Conservation (phyloP, 2,888 invertebrate species). For the Hirtodrosophila histrioides region DNA sequence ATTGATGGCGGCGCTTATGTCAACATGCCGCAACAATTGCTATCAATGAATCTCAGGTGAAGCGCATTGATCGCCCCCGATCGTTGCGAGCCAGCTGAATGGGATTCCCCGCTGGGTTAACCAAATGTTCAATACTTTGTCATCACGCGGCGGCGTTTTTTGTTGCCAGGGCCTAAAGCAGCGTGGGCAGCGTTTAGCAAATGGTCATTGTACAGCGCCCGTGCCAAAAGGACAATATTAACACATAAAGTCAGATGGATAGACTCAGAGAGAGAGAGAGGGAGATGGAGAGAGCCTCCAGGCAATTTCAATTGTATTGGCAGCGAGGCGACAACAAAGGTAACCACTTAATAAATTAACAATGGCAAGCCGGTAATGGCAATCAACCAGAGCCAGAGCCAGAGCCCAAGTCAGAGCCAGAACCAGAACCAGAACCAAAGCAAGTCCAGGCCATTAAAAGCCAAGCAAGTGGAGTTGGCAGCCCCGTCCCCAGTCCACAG, state of each 20-base stretch:
- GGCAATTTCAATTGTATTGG: slow-evolving; percentile 54
- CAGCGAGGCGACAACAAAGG: slow-evolving; percentile 68
- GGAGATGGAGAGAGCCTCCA: slow-evolving; percentile 14
- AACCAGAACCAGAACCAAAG: not conserved
- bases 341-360: slow-evolving; percentile 79
- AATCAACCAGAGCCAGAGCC: slow-evolving; percentile 48
- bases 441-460: slow-evolving; percentile 29
- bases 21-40: slow-evolving; percentile 56
- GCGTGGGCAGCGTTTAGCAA: slow-evolving; percentile 66
- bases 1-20: slow-evolving; percentile 72
- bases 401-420: not conserved
- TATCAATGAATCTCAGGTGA: slow-evolving; percentile 35
- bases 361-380: slow-evolving; percentile 67
- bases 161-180: not conserved
- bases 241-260: slow-evolving; percentile 36
- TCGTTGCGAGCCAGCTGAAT: not conserved
- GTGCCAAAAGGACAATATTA: slow-evolving; percentile 22
- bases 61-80: slow-evolving; percentile 10
- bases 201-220: slow-evolving; percentile 48
- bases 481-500: not conserved
- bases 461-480: slow-evolving; percentile 2
- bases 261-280: not conserved
- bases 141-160: slow-evolving; percentile 19
- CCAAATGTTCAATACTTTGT: slow-evolving; percentile 57
- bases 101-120: slow-evolving; percentile 53